Base-by-base conservation (phyloP, 2,797 vertebrate species). In the Bryconaethiops microstoma region DNA sequence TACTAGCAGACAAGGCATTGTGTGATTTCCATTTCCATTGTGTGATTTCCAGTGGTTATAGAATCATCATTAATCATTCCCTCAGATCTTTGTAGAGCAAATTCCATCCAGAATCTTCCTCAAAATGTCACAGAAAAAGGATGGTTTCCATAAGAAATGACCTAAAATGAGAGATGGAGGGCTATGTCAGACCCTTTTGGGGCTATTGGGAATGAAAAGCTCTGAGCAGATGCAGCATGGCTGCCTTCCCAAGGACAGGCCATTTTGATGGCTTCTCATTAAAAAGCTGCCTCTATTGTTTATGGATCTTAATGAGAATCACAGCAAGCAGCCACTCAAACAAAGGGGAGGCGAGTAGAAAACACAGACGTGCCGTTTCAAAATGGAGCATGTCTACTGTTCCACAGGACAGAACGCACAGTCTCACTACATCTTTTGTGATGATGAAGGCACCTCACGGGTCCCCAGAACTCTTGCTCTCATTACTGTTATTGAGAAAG, bases 271-370 rank as follows among this genome's bases (percentile, higher is more conserved):
- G 86, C 80, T 72, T 86, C 93, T 94, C 92, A 93, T 94, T 94
- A 94, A 89, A 91, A 87, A 82, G 83, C 84, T 80, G 88, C 85
- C 90, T 85, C 48, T 84, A 90, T 92, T 94, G 93, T 94, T 91
- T 90, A 89, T 84, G 81, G 88, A 85, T 89, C 87, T 88, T 94
- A 94, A 94, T 94, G 94, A 94, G 93, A 86, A 82, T 86, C 81
- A 73, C 89, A 48, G 84, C 83, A 52, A 90, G 88, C 77, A 69
- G 86, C 68, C 77, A 42, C 77, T 62, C 72, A 88, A 89, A 91
- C 90, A 93, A 92, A 92, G 85, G 83, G 8, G 63, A 78, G 73
- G 62, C 77, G 76, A 74, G 70, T 62, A 29, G 71, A 84, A 87
- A 90, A 82, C 77, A 85, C 52, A n/a, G 87, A 85, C 85, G 25